phyloP scores from a whole-genome alignment of 2,888 invertebrate genomes.

The Cheilosia variabilis region DNA sequence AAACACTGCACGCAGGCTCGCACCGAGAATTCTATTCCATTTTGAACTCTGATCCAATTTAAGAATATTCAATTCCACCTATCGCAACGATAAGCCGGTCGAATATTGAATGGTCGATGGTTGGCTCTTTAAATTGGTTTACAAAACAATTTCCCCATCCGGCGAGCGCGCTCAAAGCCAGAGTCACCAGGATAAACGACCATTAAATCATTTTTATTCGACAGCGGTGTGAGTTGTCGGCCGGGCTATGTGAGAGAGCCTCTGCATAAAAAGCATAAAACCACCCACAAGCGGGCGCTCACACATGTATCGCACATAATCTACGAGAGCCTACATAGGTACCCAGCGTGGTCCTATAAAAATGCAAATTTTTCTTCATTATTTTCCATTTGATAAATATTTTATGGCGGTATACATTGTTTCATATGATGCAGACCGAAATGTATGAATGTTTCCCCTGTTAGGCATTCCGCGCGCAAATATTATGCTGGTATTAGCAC shows the following conservation, averaged over 20 bases:
- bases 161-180: not conserved
- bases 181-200: conserved; percentile 56
- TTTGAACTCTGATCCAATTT: conserved; percentile 36
- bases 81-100: conserved; percentile 52
- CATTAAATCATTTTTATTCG: conserved; percentile 72
- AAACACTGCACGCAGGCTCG: not conserved
- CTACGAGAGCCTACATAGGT: conserved; percentile 36
- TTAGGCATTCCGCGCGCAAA: conserved; percentile 55
- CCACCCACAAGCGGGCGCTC: not conserved
- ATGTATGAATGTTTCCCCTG: conserved; percentile 67
- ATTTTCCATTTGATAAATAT: conserved; percentile 75
- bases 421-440: conserved; percentile 66
- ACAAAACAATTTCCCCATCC: conserved; percentile 61
- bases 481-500: conserved; percentile 72
- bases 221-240: conserved; percentile 30
- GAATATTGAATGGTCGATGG: conserved; percentile 52
- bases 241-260: not conserved
- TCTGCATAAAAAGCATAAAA: not conserved
- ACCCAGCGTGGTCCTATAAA: conserved; percentile 65
- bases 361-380: conserved; percentile 72
- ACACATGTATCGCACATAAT: conserved; percentile 19
- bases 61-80: conserved; percentile 45
- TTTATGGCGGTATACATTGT: conserved; percentile 71
- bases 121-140: conserved; percentile 61
- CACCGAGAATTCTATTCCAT: not conserved